Evolutionary conservation across 1,140 invertebrate genomes (phyloP).

Genomic region (Drosophila ohnishii): DNA sequence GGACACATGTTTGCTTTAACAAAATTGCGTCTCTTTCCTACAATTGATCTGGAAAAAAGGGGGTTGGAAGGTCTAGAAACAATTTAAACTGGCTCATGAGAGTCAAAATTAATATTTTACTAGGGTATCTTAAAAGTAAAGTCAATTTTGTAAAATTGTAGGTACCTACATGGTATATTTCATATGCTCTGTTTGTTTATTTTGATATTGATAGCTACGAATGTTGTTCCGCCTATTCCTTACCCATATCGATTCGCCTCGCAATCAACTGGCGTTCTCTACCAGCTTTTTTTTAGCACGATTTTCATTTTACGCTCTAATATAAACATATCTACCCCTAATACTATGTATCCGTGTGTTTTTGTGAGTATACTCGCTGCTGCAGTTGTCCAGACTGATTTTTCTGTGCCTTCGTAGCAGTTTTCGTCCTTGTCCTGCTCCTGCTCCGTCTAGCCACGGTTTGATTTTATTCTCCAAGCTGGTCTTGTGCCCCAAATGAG

Average conservation of each 20-base stretch:
- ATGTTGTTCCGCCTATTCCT: background rate
- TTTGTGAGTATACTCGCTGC: constrained; percentile 24
- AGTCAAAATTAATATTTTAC: background rate
- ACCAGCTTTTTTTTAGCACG: constrained; percentile 21
- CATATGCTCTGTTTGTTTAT: constrained; percentile 38
- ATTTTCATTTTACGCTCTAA: constrained; percentile 59
- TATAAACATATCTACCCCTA: constrained; percentile 46
- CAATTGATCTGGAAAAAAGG: background rate
- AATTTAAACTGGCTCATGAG: background rate
- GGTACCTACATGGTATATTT: constrained; percentile 1
- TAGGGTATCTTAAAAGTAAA: background rate
- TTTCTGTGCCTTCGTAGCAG: background rate
- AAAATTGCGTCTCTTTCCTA: background rate
- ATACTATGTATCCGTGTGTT: constrained; percentile 27
- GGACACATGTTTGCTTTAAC: constrained; percentile 27
- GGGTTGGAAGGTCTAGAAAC: too few species aligned
- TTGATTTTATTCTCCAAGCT: constrained; percentile 66
- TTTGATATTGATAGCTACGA: constrained; percentile 43
- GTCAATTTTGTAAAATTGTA: background rate
- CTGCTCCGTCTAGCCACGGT: constrained; percentile 41
- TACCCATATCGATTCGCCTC: background rate
- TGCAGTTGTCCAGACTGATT: constrained; percentile 17
- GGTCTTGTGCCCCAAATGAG: constrained; percentile 75
- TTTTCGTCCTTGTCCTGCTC: constrained; percentile 17
- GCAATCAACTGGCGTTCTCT: constrained; percentile 9